phyloP scores from a whole-genome alignment of 1,140 invertebrate species.

The Callitettix versicolor region DNA sequence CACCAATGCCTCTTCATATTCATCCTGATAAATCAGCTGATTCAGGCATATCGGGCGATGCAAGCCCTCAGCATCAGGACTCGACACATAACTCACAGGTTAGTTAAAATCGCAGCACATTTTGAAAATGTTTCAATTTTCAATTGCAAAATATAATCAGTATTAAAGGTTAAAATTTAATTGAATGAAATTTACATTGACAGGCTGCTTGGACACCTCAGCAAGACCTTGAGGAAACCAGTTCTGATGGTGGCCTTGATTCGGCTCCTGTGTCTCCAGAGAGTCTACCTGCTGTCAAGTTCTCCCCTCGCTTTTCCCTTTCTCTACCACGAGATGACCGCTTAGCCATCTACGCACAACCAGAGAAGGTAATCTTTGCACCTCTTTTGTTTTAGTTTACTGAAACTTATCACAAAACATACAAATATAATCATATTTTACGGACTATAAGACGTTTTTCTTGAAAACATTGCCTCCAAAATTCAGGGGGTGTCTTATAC shows the following conservation, averaged over 20 bases:
- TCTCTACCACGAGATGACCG: slow-evolving; percentile 53
- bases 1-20: slow-evolving; percentile 28
- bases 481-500: no score
- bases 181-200: no score
- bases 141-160: no score
- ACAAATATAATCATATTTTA: no score
- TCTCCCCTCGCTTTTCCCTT: slow-evolving; percentile 55
- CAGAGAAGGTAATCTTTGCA: slow-evolving; percentile 21
- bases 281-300: slow-evolving; percentile 39
- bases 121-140: no score
- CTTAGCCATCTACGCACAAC: slow-evolving; percentile 13
- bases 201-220: slow-evolving; percentile 62
- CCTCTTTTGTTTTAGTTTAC: no score
- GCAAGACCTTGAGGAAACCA: slow-evolving; percentile 60
- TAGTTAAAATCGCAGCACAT: no score
- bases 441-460: no score
- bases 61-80: slow-evolving; percentile 35
- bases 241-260: slow-evolving; percentile 50
- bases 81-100: slow-evolving; percentile 26
- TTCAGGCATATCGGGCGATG: slow-evolving; percentile 68
- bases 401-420: no score
- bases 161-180: no score
- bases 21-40: slow-evolving; percentile 58
- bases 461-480: no score
- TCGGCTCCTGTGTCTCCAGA: slow-evolving; percentile 28